Conservation (phyloP, 2,888 invertebrate species). For the Biston stratarius region DNA sequence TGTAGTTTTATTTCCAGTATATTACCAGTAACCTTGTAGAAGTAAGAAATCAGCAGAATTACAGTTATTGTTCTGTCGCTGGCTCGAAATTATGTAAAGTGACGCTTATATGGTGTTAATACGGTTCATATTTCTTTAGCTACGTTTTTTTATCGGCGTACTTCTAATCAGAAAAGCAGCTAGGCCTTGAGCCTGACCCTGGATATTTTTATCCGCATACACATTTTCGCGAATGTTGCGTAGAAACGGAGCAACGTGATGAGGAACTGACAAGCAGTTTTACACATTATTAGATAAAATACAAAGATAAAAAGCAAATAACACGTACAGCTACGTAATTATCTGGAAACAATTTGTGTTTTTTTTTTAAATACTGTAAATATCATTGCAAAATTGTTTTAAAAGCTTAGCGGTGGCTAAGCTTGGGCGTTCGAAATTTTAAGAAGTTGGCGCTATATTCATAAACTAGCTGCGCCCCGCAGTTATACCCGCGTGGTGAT, state of each 20-base stretch:
- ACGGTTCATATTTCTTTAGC: constrained; percentile 61
- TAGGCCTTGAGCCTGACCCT: constrained; percentile 84
- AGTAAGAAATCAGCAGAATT: constrained; percentile 76
- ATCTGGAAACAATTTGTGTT: constrained; percentile 36
- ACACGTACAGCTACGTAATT: constrained; percentile 38
- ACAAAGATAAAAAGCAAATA: constrained; percentile 51
- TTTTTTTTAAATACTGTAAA: constrained; percentile 29
- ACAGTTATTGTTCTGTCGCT: constrained; percentile 77
- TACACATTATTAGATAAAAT: constrained; percentile 58
- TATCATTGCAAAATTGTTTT: not conserved
- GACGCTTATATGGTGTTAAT: constrained; percentile 53
- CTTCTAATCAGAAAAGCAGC: constrained; percentile 81
- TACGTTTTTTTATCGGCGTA: constrained; percentile 72
- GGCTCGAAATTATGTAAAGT: constrained; percentile 53
- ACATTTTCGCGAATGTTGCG: constrained; percentile 77
- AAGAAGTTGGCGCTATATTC: not conserved
- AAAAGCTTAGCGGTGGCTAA: not conserved
- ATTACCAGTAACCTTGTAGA: constrained; percentile 72
- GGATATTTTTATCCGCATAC: constrained; percentile 83
- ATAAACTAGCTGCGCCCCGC: no score
- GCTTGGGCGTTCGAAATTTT: not conserved
- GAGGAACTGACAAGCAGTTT: constrained; percentile 63
- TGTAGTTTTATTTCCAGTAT: constrained; percentile 57
- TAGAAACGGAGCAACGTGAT: constrained; percentile 67
- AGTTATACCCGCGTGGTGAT: no score